Base-by-base conservation (phyloP, 2,888 invertebrate species). In the Drosophila anomalata region DNA sequence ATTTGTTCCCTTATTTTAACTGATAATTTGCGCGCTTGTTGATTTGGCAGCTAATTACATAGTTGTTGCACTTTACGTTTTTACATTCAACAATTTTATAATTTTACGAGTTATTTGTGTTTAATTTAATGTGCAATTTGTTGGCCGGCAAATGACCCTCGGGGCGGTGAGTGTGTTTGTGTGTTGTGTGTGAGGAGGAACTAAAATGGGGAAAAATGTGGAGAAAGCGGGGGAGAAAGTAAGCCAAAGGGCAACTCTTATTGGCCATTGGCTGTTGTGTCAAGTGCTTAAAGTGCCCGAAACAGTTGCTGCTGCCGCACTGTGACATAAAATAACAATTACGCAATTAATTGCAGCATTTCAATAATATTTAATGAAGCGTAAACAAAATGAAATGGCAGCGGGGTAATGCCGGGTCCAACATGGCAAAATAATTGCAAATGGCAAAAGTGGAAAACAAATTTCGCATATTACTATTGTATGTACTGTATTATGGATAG, bases 351-450 rank as follows among this genome's bases (percentile, higher is more conserved):
- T 83, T 83, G 85, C 87, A 75, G 70, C 82, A 88, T 87, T 83
- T 87, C 87, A 87, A 83, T 83, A 88, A 83, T 88, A 83, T 83
- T 83, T 83, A 83, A 83, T 83, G 83, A 83, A 85, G 89, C 84
- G 89, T 82, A 84, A 84, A 87, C 85, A 81, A 71, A 87, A 80
- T 75, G 68, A 75, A 84, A 88, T 75, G 80, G 73, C 87, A 79
- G 68, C 79, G 63, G 22, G 20, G 57, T 73, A 69, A 75, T 56
- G 67, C 55, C 74, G 29, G 36, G 55, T 26, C 33, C 74, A 69
- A 60, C 65, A 65, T 51, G 62, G 78, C 67, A 72, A 84, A 80
- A 83, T 79, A 88, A 77, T 83, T 81, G 73, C 82, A 77, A 83
- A 74, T 67, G 72, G 39, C 72, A 73, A 62, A 69, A 72, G 53